These are phyloP conservation scores for Sialia sialis DNA, from an alignment of 2,113 vertebrate genomes.

Conservation along the genomic window DNA sequence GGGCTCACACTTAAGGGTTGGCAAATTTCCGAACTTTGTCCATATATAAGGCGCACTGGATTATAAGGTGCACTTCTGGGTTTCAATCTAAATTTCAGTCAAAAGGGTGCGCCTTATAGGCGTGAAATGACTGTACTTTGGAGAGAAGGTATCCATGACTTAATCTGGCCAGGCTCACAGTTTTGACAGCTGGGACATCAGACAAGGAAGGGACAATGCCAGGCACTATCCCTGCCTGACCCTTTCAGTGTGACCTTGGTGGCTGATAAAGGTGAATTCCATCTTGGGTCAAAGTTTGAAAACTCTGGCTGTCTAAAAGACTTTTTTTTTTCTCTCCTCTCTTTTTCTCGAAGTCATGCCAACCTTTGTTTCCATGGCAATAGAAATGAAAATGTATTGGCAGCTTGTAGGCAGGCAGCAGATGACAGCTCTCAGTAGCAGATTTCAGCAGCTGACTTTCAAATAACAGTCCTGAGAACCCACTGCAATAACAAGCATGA, in stretches of 20 bases:
- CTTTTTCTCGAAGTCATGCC: not conserved
- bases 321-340: not conserved
- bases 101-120: too few species aligned
- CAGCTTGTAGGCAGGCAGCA: conserved; percentile 42
- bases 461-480: conserved; percentile 4
- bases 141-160: not conserved
- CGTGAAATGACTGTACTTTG: too few species aligned
- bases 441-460: conserved; percentile 27
- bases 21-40: too few species aligned
- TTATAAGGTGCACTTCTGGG: too few species aligned
- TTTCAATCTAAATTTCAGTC: too few species aligned
- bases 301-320: not conserved
- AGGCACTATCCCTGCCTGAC: not conserved
- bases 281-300: not conserved
- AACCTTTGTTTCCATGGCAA: conserved; percentile 35
- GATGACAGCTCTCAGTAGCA: conserved; percentile 49
- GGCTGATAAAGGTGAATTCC: not conserved
- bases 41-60: too few species aligned
- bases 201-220: not conserved
- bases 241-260: not conserved
- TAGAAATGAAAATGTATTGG: not conserved
- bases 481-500: not conserved
- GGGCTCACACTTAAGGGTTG: too few species aligned
- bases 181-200: not conserved
- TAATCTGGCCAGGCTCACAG: not conserved